Evolutionary conservation across 2,797 vertebrate species (phyloP).

Genomic region (Labeo calbasu): DNA sequence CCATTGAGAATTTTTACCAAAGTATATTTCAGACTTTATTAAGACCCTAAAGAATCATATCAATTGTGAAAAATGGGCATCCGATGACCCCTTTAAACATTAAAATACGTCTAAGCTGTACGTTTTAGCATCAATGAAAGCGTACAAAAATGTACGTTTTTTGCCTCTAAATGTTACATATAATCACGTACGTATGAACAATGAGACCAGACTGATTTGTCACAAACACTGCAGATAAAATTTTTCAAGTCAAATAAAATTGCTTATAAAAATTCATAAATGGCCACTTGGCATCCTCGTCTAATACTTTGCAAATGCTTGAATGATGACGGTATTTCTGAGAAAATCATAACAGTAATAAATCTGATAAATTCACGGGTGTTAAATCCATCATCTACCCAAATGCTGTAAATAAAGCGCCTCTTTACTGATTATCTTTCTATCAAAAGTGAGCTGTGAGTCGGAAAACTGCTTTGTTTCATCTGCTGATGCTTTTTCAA

Average conservation of each 20-base stretch:
- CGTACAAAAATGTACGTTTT: too few species aligned
- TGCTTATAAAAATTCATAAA: neutral
- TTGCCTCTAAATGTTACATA: too few species aligned
- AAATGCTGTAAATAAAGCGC: constrained; percentile 20
- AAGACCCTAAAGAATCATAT: too few species aligned
- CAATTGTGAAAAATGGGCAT: too few species aligned
- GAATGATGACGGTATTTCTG: constrained; percentile 3
- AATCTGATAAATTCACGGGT: neutral
- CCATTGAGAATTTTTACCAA: too few species aligned
- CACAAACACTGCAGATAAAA: neutral
- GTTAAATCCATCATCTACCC: constrained; percentile 15
- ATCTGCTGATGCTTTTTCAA: neutral
- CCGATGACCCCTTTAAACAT: too few species aligned
- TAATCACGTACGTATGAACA: too few species aligned
- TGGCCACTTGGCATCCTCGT: neutral
- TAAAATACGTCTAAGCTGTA: too few species aligned
- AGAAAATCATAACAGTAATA: constrained; percentile 22
- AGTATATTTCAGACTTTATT: too few species aligned
- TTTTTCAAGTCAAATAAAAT: neutral
- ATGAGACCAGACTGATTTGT: too few species aligned
- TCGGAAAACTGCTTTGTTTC: neutral
- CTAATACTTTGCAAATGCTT: neutral
- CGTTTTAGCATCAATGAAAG: too few species aligned
- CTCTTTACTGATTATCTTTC: constrained; percentile 13
- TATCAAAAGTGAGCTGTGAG: constrained; percentile 18